A percentile compares a stretch with the other conserved stretches of the same genome.
phyloP scores from a whole-genome alignment of 2,113 vertebrate species.

The Mixornis gularis region DNA sequence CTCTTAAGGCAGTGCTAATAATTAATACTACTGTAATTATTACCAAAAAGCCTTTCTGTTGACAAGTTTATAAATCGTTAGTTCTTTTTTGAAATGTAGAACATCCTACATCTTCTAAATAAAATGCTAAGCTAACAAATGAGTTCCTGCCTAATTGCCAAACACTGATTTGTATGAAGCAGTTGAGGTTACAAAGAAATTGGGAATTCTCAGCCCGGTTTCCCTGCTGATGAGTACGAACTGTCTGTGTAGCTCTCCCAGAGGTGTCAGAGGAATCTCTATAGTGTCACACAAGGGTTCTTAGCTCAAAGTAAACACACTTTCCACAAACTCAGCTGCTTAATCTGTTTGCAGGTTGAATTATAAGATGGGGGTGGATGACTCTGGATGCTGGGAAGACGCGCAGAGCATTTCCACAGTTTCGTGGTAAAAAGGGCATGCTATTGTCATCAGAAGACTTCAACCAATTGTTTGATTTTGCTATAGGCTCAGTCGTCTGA shows the following conservation, averaged over 20 bases:
- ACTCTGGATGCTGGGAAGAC: constrained; percentile 74
- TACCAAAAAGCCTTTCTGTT: constrained; percentile 16
- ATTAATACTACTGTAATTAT: constrained; percentile 9
- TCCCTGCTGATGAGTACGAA: constrained; percentile 69
- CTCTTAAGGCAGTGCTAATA: background rate
- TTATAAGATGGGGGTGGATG: constrained; percentile 79
- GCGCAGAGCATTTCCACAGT: constrained; percentile 69
- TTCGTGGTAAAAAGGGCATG: constrained; percentile 63
- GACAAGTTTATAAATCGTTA: constrained; percentile 36
- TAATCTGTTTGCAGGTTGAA: constrained; percentile 89
- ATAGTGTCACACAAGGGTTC: constrained; percentile 78
- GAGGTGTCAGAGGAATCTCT: constrained; percentile 74
- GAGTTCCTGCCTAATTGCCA: constrained; percentile 66
- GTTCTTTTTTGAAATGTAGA: constrained; percentile 46
- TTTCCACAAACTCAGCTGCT: constrained; percentile 79
- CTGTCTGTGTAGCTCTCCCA: constrained; percentile 69
- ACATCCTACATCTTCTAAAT: constrained; percentile 16
- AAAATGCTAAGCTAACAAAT: constrained; percentile 58
- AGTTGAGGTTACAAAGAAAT: constrained; percentile 70
- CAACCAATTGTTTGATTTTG: constrained; percentile 66
- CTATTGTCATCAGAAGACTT: constrained; percentile 67
- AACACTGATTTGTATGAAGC: constrained; percentile 69
- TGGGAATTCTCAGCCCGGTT: constrained; percentile 68
- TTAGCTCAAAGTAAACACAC: constrained; percentile 82
- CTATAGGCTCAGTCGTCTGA: constrained; percentile 35